These are phyloP conservation scores for Muscicapa striata DNA, from an alignment of 2,797 vertebrate species.

Conservation along the genomic window DNA sequence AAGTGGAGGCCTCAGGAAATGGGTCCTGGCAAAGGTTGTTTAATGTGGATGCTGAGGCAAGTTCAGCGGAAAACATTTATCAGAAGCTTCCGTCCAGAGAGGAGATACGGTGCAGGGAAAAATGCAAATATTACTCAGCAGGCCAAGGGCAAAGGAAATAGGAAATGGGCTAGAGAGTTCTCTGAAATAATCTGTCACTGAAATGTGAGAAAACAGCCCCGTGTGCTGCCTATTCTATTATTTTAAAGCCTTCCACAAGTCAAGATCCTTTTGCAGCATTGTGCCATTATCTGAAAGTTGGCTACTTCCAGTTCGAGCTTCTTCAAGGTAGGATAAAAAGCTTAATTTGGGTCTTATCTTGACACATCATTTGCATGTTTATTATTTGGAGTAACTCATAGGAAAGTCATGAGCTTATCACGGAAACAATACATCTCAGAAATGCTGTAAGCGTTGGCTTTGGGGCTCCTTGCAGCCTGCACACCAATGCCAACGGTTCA, in stretches of 20 bases:
- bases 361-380: slow-evolving; percentile 1
- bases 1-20: slow-evolving; percentile 82
- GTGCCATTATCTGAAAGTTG: slow-evolving; percentile 2
- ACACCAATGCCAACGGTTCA: background rate
- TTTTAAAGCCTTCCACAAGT: background rate
- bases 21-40: slow-evolving; percentile 76
- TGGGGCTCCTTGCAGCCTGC: background rate
- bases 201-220: slow-evolving; percentile 46
- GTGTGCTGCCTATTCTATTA: background rate
- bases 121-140: slow-evolving; percentile 79
- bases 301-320: background rate
- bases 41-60: slow-evolving; percentile 76
- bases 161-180: slow-evolving; percentile 57
- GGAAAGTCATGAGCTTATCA: slow-evolving; percentile 21
- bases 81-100: slow-evolving; percentile 82
- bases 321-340: slow-evolving; percentile 34
- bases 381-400: slow-evolving; percentile 37
- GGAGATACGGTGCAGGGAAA: slow-evolving; percentile 73
- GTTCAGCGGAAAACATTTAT: slow-evolving; percentile 80
- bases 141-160: slow-evolving; percentile 71
- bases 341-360: slow-evolving; percentile 39
- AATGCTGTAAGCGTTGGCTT: background rate
- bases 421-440: slow-evolving; percentile 11
- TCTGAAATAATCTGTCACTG: slow-evolving; percentile 57
- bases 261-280: background rate